Base-by-base conservation (phyloP, 2,797 vertebrate species). In the Notoglanidium macrostoma region DNA sequence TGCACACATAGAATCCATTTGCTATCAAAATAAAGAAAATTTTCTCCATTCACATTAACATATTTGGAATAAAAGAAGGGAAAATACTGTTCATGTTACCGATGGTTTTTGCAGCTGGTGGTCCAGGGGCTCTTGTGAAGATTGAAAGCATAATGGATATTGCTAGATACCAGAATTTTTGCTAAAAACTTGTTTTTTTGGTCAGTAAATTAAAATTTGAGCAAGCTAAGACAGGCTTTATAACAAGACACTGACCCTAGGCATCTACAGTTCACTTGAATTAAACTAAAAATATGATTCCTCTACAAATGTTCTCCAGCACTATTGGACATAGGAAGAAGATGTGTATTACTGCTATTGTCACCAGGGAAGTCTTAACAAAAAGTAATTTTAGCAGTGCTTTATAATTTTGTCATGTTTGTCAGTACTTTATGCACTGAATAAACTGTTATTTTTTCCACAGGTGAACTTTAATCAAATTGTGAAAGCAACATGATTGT, bases 401-500 rank as follows among this genome's bases (percentile, higher is more conserved):
- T 32, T 68, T 17, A 4, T 29, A n/a, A 12, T 54, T 54, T 55
- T 78, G n/a, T 32, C 26, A 5, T 5, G 19, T 32, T 78, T 77
- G 51, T 29, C 0, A 9, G 29, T 79, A 6, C 23, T 57, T 32
- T 55, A 59, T 21, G 11, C 12, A 40, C 11, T 6, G 19, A 79
- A 40, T 5, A 59, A 5, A 26, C 21, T 12, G 19, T 7, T 79
- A 10, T 59, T 59, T 59, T 7, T 79, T 23, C 19, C 10, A 40
- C 32, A 59, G 77, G 32, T 59, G 21, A 59, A 40, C 35, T 59
- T 59, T 40, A 40, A 40, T 79, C 55, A 57, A 59, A 35, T 23
- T 59, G 32, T 79, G 54, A 40, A 79, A 79, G 32, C 21, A 79
- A 59, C 21, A 40, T 67, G 73, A 77, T 67, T 67, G 84, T 29